These are phyloP conservation scores for Frieseomelitta varia DNA, from an alignment of 1,140 invertebrate species.

Conservation along the genomic window DNA sequence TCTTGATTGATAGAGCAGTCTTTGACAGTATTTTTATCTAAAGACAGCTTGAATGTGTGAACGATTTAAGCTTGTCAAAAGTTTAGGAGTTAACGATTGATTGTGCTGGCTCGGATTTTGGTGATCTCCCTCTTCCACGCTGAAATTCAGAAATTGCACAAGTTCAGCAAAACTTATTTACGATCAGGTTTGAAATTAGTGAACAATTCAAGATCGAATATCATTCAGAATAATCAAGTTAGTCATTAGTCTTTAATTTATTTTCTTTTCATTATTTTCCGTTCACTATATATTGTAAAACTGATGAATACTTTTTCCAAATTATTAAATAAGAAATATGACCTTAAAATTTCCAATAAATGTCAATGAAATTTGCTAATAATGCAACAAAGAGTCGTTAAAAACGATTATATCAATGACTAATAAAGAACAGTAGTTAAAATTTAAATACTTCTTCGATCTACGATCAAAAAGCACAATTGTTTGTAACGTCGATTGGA, in stretches of 20 bases:
- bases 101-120: neutral
- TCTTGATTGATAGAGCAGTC: neutral
- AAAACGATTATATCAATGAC: neutral
- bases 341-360: neutral
- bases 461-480: neutral
- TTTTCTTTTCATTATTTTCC: neutral
- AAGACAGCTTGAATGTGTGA: neutral
- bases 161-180: neutral
- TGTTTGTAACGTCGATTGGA: neutral
- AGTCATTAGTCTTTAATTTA: neutral
- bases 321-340: neutral
- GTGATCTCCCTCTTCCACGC: neutral
- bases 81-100: neutral
- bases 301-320: neutral
- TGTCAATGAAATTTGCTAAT: neutral
- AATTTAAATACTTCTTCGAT: neutral
- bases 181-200: neutral
- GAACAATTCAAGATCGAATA: neutral
- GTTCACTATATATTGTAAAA: neutral
- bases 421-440: neutral
- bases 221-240: neutral
- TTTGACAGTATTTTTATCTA: neutral
- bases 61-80: neutral
- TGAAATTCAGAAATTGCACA: conserved; percentile 1
- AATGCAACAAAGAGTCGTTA: neutral